Percentiles rank a stretch among this genome's conserved stretches.
These are phyloP conservation scores for Lophura nycthemera DNA, from an alignment of 2,113 vertebrate genomes.

Conservation along the genomic window DNA sequence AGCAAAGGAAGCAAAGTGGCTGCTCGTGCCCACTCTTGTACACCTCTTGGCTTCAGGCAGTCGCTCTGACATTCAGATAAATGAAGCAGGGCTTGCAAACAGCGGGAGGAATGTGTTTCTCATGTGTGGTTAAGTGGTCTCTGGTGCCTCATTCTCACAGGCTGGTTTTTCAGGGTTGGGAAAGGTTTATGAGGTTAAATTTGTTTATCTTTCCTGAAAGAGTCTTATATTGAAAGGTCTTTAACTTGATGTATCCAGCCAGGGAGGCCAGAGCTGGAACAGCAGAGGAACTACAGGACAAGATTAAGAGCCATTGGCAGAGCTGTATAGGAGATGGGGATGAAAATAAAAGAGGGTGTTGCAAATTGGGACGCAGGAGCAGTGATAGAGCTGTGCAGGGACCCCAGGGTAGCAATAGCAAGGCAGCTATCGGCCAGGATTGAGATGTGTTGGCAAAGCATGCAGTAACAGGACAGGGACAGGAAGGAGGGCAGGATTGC, in stretches of 20 bases:
- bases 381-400: background rate
- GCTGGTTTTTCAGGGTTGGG: conserved; percentile 54
- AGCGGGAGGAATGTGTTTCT: conserved; percentile 55
- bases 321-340: background rate
- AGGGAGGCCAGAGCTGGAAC: conserved; percentile 19
- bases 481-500: background rate
- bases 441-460: background rate
- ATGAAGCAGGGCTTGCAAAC: conserved; percentile 55
- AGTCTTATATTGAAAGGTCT: conserved; percentile 45
- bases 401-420: background rate
- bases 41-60: conserved; percentile 37
- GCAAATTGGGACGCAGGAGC: conserved; percentile 1
- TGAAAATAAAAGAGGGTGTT: conserved; percentile 29
- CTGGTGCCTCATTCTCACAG: conserved; percentile 45
- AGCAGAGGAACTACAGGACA: conserved; percentile 12
- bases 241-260: conserved; percentile 27
- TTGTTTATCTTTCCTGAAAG: conserved; percentile 54
- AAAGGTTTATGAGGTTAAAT: conserved; percentile 63
- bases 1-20: background rate
- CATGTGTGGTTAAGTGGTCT: conserved; percentile 57
- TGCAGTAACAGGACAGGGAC: background rate
- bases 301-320: conserved; percentile 16
- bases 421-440: background rate
- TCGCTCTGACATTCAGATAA: conserved; percentile 18
- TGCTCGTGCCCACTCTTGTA: background rate